These are phyloP conservation scores for Troilus luridus DNA, from an alignment of 2,888 invertebrate species.

Conservation along the genomic window DNA sequence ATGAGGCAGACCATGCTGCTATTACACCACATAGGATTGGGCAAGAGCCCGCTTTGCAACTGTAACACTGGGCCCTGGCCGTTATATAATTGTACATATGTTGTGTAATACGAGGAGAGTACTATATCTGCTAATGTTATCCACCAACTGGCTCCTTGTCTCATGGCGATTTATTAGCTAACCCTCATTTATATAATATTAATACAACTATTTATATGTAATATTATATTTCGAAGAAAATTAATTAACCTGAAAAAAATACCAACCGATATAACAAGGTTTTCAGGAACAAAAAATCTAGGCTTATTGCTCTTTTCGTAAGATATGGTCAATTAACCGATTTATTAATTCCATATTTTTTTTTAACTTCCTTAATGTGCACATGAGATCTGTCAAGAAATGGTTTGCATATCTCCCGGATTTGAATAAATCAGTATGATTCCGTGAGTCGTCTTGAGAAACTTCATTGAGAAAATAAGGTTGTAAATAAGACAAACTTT, in stretches of 20 bases:
- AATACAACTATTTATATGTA: not conserved
- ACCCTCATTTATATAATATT: constrained; percentile 31
- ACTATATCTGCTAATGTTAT: constrained; percentile 26
- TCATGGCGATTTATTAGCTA: not conserved
- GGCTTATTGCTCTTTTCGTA: too few relatives aligned
- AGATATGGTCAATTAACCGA: too few relatives aligned
- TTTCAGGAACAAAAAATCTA: not conserved
- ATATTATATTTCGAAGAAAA: not conserved
- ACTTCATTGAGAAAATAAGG: too few relatives aligned
- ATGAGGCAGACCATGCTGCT: not conserved
- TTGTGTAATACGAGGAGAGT: not conserved
- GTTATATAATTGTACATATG: constrained; percentile 33
- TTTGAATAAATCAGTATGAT: too few relatives aligned
- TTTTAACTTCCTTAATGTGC: too few relatives aligned
- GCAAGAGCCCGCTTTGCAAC: not conserved
- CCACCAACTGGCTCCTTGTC: constrained; percentile 24
- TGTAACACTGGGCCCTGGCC: not conserved
- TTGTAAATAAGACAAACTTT: too few relatives aligned
- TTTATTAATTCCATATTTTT: too few relatives aligned
- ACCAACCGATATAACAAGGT: not conserved
- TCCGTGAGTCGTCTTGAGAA: too few relatives aligned
- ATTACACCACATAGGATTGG: constrained; percentile 11
- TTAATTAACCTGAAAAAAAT: not conserved
- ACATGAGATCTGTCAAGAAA: too few relatives aligned
- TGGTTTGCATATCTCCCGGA: too few relatives aligned